phyloP scores from a whole-genome alignment of 2,113 vertebrate species.

The Gavialis gangeticus region DNA sequence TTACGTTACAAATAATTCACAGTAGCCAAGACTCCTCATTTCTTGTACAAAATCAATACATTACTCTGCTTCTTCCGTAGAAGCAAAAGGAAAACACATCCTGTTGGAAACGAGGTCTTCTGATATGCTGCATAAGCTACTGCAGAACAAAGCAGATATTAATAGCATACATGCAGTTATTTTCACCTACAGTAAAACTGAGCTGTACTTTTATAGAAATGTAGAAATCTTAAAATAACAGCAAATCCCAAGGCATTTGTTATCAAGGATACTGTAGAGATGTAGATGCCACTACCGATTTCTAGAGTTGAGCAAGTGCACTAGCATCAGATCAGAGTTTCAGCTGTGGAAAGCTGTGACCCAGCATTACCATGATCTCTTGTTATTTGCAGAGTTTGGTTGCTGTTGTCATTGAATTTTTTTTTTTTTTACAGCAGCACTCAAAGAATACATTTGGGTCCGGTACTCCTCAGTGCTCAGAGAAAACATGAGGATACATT shows the following conservation, averaged over 20 bases:
- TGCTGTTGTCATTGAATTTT: neutral
- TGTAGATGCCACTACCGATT: slow-evolving; percentile 57
- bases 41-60: neutral
- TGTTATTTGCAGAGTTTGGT: neutral
- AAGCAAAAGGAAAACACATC: slow-evolving; percentile 10
- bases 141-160: slow-evolving; percentile 33
- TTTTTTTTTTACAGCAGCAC: neutral
- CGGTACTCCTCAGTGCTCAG: neutral
- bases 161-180: slow-evolving; percentile 44
- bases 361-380: neutral
- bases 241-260: slow-evolving; percentile 49
- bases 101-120: slow-evolving; percentile 14
- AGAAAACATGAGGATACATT: rapidly evolving
- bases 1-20: neutral
- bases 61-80: neutral
- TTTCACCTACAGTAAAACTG: slow-evolving; percentile 58
- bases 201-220: slow-evolving; percentile 42
- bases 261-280: slow-evolving; percentile 48
- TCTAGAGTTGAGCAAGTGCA: neutral
- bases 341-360: neutral
- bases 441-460: neutral
- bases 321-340: neutral
- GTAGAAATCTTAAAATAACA: slow-evolving; percentile 62
- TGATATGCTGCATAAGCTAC: neutral
- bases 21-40: neutral